Base-by-base conservation (phyloP, 2,113 vertebrate genomes). In the Suncus etruscus region DNA sequence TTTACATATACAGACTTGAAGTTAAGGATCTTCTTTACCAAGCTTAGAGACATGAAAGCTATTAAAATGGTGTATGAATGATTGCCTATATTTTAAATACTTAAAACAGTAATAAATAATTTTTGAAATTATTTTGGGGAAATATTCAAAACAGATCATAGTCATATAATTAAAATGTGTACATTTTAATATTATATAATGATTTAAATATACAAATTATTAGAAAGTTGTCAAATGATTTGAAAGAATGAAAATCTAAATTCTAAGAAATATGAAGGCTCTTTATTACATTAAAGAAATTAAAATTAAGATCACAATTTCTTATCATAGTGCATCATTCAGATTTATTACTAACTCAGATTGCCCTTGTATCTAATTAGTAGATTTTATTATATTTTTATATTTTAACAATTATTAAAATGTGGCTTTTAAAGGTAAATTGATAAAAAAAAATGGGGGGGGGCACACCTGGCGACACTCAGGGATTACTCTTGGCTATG, bases 261-360 rank as follows among this genome's bases (percentile, higher is more conserved):
- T 29, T 1, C 2, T 5, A 72, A 12, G 2, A 79, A 54, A 65
- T 6, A 48, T 54, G 31, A 31, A 65, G 63, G 63, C 20, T 24
- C 8, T 22, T 65, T 65, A 22, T 7, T 63, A 39, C 39, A 39
- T 39, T 39, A 39, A 39, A 39, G 39, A 39, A 39, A 39, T 6
- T 76, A 80, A 92, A 83, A 50, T 90, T 92, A 92, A 95, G 90
- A 90, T n/a, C 47, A 88, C 47, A 91, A 79, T 90, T 90, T 48
- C 68, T 86, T 92, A 83, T 68, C 66, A 86, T 83, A 90, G 90
- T 90, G 48, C 79, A 15, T 89, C 76, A 83, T 39, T 91, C 39
- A 86, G 61, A 68, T 66, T 80, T 89, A 83, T 79, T 83, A 86
- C 70, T 90, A 88, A 94, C 83, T 86, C 81, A 93, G 27, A 88